These are phyloP conservation scores for Semnornis frantzii DNA, from an alignment of 2,113 vertebrate species.

Conservation along the genomic window DNA sequence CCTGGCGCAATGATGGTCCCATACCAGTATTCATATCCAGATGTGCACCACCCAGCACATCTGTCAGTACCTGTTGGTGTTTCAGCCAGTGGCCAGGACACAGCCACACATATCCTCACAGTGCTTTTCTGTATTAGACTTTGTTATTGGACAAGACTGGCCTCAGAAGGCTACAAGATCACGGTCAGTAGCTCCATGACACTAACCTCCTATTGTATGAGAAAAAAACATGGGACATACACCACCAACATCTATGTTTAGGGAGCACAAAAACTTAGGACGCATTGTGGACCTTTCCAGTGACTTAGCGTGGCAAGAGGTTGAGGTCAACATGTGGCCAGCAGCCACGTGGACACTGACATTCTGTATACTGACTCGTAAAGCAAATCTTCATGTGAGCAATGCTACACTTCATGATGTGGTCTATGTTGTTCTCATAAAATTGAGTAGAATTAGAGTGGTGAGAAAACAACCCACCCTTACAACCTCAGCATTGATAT, in stretches of 20 bases:
- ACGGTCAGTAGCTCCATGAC: not conserved
- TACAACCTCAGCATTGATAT: not conserved
- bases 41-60: not conserved
- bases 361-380: not conserved
- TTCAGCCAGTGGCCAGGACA: not conserved
- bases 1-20: not conserved
- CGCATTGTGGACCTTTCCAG: not conserved
- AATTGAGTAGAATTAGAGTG: not conserved
- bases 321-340: not conserved
- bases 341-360: not conserved
- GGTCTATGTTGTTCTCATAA: not conserved
- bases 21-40: not conserved
- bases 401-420: not conserved
- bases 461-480: not conserved
- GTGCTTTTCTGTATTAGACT: not conserved
- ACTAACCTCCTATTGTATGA: not conserved
- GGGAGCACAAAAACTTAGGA: not conserved
- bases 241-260: not conserved
- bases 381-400: not conserved
- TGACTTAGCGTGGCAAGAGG: not conserved
- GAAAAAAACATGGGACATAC: not conserved
- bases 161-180: not conserved
- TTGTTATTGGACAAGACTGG: not conserved
- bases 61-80: not conserved
- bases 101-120: accelerated